These are phyloP conservation scores for Aphodius sticticus DNA, from an alignment of 2,888 invertebrate species.

Conservation along the genomic window DNA sequence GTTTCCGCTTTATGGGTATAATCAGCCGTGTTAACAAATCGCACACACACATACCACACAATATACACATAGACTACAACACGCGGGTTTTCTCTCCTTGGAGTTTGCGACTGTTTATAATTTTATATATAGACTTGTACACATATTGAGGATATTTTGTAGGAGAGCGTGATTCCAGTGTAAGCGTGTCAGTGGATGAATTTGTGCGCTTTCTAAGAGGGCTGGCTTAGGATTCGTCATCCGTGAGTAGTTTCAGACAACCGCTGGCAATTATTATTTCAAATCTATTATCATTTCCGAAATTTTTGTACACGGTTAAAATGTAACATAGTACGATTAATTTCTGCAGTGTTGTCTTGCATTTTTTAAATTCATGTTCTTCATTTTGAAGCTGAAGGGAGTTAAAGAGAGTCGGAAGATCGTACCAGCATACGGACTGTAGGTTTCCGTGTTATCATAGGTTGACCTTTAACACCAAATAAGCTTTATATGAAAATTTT, in stretches of 20 bases:
- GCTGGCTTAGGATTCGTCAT: not conserved
- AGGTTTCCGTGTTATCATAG: too few species aligned
- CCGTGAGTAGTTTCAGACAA: not conserved
- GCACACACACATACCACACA: not conserved
- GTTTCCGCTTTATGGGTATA: not conserved
- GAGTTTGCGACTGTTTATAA: constrained; percentile 30
- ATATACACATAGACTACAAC: constrained; percentile 5
- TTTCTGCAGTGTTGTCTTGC: not conserved
- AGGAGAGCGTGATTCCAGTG: constrained; percentile 6
- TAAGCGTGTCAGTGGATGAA: not conserved
- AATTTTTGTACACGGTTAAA: too few species aligned
- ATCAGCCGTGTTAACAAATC: not conserved
- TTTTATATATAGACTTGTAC: constrained; percentile 35
- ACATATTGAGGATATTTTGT: constrained; percentile 20
- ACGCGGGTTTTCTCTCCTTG: constrained; percentile 20
- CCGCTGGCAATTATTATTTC: not conserved
- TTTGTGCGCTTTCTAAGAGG: constrained; percentile 5
- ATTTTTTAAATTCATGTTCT: not conserved
- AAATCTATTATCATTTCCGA: not conserved
- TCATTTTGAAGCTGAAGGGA: too few species aligned
- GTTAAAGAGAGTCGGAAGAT: too few species aligned
- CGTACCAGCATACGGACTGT: too few species aligned
- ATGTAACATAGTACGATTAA: not conserved
- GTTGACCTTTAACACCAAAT: too few species aligned
- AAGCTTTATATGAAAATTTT: too few species aligned